Conservation (phyloP, 2,113 vertebrate genomes). For the Chlamydotis undulata region DNA sequence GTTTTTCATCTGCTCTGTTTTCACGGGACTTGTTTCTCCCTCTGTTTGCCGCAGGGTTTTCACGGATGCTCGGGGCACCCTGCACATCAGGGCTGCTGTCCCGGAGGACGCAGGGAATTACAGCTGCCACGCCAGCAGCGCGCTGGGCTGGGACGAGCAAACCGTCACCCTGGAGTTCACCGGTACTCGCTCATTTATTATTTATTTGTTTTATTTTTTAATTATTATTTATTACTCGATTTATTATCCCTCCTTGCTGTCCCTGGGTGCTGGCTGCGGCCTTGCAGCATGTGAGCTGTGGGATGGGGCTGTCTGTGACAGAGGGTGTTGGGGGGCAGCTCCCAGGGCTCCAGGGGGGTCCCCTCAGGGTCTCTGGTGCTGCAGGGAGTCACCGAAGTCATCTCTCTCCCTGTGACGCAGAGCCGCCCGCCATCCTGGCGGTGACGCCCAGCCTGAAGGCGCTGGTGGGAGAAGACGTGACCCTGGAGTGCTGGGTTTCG, state of each 20-base stretch:
- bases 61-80: constrained; percentile 71
- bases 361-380: rapidly evolving
- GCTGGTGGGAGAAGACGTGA: constrained; percentile 79
- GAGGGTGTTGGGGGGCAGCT: background rate
- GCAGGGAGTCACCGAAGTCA: rapidly evolving
- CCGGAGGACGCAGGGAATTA: constrained; percentile 92
- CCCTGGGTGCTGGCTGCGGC: background rate
- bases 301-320: background rate
- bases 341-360: background rate
- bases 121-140: constrained; percentile 84
- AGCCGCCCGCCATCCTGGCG: constrained; percentile 76
- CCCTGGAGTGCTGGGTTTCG: constrained; percentile 77
- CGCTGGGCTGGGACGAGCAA: constrained; percentile 78
- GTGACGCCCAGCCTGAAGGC: constrained; percentile 70
- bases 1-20: background rate
- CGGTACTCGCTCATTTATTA: constrained; percentile 22
- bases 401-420: constrained; percentile 35
- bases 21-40: background rate
- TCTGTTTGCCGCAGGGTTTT: constrained; percentile 52
- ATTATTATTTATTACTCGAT: too few species aligned
- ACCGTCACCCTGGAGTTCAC: constrained; percentile 54
- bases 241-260: background rate
- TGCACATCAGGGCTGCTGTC: constrained; percentile 80
- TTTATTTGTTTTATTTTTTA: too few species aligned
- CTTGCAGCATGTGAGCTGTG: rapidly evolving